Conservation (phyloP, 1,140 invertebrate species). For the Dreissena rostriformis region DNA sequence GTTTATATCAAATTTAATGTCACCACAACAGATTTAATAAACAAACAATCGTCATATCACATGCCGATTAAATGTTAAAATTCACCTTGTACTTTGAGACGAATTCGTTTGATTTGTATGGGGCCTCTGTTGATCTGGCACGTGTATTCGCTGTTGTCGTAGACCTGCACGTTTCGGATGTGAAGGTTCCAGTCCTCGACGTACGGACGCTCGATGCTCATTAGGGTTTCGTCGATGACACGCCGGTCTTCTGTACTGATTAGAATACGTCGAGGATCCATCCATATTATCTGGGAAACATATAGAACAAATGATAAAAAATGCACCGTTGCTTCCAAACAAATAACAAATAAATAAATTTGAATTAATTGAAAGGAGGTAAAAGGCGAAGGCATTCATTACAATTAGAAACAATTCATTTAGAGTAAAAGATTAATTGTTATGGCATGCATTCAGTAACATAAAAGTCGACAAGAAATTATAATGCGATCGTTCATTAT, state of each 20-base stretch:
- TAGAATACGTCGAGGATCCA: slow-evolving; percentile 68
- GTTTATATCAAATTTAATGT: too few relatives aligned
- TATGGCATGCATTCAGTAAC: background rate
- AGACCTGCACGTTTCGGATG: slow-evolving; percentile 55
- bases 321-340: background rate
- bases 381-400: background rate
- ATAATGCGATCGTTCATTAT: background rate
- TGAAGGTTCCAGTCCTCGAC: slow-evolving; percentile 69
- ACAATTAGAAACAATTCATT: background rate
- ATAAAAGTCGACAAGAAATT: background rate
- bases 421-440: background rate
- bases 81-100: slow-evolving; percentile 60
- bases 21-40: too few relatives aligned
- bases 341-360: background rate
- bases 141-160: slow-evolving; percentile 57
- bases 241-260: slow-evolving; percentile 71
- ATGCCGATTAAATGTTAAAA: background rate
- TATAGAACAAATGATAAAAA: background rate
- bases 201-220: slow-evolving; percentile 66
- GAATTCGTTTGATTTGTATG: slow-evolving; percentile 60
- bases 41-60: too few relatives aligned
- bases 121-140: slow-evolving; percentile 63
- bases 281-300: slow-evolving; percentile 74
- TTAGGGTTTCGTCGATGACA: slow-evolving; percentile 68
- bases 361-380: background rate